Evolutionary conservation across 2,113 vertebrate genomes (phyloP).

Genomic region (Bungarus multicinctus): DNA sequence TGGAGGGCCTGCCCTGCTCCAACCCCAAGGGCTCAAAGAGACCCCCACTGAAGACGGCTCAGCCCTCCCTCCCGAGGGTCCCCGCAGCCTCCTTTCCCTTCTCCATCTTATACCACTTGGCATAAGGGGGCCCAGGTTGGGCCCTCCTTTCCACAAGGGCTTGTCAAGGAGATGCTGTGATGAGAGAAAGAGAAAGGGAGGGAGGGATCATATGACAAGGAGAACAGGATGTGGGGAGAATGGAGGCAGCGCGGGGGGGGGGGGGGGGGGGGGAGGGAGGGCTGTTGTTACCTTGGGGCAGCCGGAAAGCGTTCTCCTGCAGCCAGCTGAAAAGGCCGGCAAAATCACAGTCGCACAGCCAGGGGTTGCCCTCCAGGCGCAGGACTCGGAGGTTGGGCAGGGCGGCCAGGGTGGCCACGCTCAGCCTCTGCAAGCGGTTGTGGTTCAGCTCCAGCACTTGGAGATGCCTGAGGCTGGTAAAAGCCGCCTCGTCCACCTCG

Average conservation of each 20-base stretch:
- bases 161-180: constrained; percentile 24
- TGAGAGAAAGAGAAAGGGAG: rapidly evolving
- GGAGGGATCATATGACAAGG: background rate
- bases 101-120: constrained; percentile 5
- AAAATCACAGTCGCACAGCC: constrained; percentile 96
- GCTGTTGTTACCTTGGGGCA: constrained; percentile 82
- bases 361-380: constrained; percentile 93
- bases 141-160: constrained; percentile 35
- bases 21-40: background rate
- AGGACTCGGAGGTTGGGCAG: constrained; percentile 86
- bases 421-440: constrained; percentile 85
- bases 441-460: constrained; percentile 91
- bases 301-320: constrained; percentile 88
- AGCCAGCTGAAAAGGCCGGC: constrained; percentile 93
- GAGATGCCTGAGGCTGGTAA: constrained; percentile 87
- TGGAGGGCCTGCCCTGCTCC: background rate
- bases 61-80: constrained; percentile 15
- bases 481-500: constrained; percentile 87
- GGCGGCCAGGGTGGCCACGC: constrained; percentile 81
- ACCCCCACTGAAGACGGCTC: constrained; percentile 7
- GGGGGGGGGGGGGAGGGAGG: no score
- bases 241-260: background rate
- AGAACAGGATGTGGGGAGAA: background rate
- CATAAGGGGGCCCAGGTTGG: constrained; percentile 22
- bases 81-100: constrained; percentile 34